These are phyloP conservation scores for Plagodis pulveraria DNA, from an alignment of 2,888 invertebrate species.

Conservation along the genomic window DNA sequence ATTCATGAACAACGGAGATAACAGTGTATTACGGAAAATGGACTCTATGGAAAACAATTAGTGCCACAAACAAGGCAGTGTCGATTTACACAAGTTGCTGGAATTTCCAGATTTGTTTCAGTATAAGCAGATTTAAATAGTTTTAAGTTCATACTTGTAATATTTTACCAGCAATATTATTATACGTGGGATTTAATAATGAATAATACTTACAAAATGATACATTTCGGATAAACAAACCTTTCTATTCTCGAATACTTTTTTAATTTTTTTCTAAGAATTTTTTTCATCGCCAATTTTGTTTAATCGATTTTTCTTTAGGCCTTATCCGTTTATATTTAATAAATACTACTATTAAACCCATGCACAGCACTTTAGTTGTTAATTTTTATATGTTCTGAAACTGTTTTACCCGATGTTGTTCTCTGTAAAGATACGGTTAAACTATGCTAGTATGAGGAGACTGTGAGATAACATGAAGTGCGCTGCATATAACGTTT, in stretches of 20 bases:
- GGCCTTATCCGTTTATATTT: slow-evolving; percentile 34
- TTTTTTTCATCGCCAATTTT: slow-evolving; percentile 64
- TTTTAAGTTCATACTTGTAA: too few relatives aligned
- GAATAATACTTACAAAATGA: too few relatives aligned
- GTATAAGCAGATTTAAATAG: too few relatives aligned
- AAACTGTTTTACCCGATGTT: not conserved
- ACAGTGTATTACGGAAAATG: not conserved
- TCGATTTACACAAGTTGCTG: too few relatives aligned
- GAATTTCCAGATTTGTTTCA: too few relatives aligned
- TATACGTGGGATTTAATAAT: too few relatives aligned
- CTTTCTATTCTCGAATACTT: slow-evolving; percentile 58
- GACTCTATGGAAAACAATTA: too few relatives aligned
- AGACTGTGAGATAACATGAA: slow-evolving; percentile 42
- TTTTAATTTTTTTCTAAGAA: slow-evolving; percentile 59
- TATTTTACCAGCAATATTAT: too few relatives aligned
- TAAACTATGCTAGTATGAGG: slow-evolving; percentile 46
- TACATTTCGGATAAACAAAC: slow-evolving; percentile 42
- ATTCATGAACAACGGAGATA: slow-evolving; percentile 25
- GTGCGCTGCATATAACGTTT: not conserved
- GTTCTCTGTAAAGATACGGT: slow-evolving; percentile 34
- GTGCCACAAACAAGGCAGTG: too few relatives aligned
- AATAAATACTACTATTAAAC: slow-evolving; percentile 37
- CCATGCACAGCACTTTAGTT: not conserved
- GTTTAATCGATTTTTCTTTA: slow-evolving; percentile 30
- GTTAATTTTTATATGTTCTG: slow-evolving; percentile 1